Base-by-base conservation (phyloP, 2,113 vertebrate genomes). In the Tragelaphus buxtoni region DNA sequence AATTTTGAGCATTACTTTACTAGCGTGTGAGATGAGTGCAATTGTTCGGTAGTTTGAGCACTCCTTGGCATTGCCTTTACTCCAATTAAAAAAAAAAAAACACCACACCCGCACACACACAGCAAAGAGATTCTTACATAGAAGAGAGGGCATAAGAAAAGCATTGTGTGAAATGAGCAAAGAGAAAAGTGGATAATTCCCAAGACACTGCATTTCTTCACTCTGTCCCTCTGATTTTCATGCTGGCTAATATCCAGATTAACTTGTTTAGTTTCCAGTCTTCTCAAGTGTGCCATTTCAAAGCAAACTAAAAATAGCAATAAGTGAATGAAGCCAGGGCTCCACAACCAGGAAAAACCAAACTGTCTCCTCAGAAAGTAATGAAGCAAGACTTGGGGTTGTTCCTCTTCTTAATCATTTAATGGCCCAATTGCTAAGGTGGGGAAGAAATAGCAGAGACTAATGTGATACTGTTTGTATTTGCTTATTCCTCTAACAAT, bases 391-490 rank as follows among this genome's bases (percentile, higher is more conserved):
- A 69, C 14, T 55, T 83, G 4, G 49, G 20, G 60, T 89, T 90
- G 17, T 0, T 92, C 90, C 72, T 96, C 79, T 95, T 81, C 32
- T 60, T 97, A 39, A 76, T 32, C 7, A 76, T 96, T 96, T 90
- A 65, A 1, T 79, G 86, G 77, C 47, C 10, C 14, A 4, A 93
- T 51, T 95, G 56, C 35, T 95, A 97, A 96, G 85, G 90, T 85
- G 90, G 32, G 72, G 55, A 83, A 6, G 81, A 96, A 56, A 84
- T 1, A 90, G 45, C 35, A 93, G 20, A 39, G 35, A 97, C 53
- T 49, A 80, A 20, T 26, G 30, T 42, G 96, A 90, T 60, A 96
- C 0, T 63, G 10, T 45, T 90, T 94, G 35, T 60, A 51, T 93
- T 35, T 97, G 60, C 61, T 95, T 90, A 55, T 82, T 82, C 1